Conservation (phyloP, 1,140 invertebrate genomes). For the Cardiocondyla obscurior region DNA sequence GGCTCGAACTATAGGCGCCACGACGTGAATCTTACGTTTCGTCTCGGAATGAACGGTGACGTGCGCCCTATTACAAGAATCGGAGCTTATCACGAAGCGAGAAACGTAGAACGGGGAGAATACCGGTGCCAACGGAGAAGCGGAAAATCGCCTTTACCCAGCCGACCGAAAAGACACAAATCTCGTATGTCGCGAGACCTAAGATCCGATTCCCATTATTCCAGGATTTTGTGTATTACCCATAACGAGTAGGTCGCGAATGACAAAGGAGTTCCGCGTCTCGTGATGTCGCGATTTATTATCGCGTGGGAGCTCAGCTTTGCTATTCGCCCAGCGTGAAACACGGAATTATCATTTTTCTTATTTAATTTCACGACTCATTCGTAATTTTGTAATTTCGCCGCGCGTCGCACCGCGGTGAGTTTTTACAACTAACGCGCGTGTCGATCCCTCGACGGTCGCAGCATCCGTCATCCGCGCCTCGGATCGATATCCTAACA, state of each 20-base stretch:
- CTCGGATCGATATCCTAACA: conserved; percentile 20
- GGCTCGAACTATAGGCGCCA: neutral
- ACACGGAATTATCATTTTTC: neutral
- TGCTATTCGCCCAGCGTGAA: neutral
- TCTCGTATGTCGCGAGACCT: conserved; percentile 57
- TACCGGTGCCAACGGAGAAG: conserved; percentile 32
- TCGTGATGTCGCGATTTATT: neutral
- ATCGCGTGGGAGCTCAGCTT: neutral
- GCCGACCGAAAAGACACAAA: conserved; percentile 63
- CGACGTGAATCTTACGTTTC: neutral
- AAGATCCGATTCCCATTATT: conserved; percentile 68
- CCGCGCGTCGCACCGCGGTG: neutral
- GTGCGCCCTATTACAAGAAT: conserved; percentile 42
- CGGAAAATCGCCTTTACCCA: conserved; percentile 61
- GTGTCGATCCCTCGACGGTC: neutral
- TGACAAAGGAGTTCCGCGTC: conserved; percentile 56
- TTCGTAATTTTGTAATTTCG: neutral
- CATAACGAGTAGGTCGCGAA: conserved; percentile 66
- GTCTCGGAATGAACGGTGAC: conserved; percentile 21
- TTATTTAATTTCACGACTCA: neutral
- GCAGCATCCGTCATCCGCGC: neutral
- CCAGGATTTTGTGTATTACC: conserved; percentile 66
- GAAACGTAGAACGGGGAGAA: neutral
- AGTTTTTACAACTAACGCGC: neutral
- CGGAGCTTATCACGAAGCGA: conserved; percentile 53